Evolutionary conservation across 1,140 invertebrate species (phyloP).

Genomic region (Portunus trituberculatus): DNA sequence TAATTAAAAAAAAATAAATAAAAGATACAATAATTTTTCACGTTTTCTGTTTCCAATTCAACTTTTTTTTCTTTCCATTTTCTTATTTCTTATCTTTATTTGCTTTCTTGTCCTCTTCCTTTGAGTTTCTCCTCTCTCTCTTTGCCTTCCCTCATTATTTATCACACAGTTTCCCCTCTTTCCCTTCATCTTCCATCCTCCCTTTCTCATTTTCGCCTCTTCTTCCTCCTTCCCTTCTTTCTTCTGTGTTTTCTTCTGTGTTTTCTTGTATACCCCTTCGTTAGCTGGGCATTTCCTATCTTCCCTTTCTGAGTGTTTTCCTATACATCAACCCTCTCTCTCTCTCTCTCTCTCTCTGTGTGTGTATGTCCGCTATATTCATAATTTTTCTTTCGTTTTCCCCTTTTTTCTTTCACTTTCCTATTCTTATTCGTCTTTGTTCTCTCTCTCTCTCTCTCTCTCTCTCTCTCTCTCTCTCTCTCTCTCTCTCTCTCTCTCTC

Average conservation of each 20-base stretch:
- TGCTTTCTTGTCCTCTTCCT: no score
- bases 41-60: no score
- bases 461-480: slow-evolving; percentile 31
- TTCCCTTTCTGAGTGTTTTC: not conserved
- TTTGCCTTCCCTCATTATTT: no score
- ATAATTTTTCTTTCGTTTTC: not conserved
- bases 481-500: slow-evolving; percentile 40
- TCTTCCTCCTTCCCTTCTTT: not conserved
- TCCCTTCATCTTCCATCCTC: not conserved
- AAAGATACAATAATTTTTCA: not conserved
- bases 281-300: no score
- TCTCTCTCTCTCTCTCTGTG: not conserved
- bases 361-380: no score
- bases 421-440: not conserved
- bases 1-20: not conserved
- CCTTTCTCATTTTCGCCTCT: not conserved
- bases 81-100: no score
- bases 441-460: slow-evolving; percentile 34
- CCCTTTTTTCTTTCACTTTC: not conserved
- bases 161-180: not conserved
- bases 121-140: no score
- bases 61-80: no score
- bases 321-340: not conserved
- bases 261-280: no score
- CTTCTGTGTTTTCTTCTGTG: not conserved